Conservation (phyloP, 2,888 invertebrate species). For the Oscheius sp. region DNA sequence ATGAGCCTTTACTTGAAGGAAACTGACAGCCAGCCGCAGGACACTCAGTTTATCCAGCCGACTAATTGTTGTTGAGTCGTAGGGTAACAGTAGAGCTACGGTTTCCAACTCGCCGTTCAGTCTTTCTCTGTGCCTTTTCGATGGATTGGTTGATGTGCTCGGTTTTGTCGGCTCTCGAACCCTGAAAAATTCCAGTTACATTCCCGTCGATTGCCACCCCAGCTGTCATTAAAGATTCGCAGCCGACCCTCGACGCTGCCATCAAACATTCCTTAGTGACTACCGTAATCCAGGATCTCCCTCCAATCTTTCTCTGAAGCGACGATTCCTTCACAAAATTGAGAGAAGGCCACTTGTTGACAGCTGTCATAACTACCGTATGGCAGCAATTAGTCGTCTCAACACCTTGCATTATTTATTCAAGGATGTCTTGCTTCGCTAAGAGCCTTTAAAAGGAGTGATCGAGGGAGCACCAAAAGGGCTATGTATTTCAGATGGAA, state of each 20-base stretch:
- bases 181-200: constrained; percentile 45
- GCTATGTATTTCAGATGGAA: no score
- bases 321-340: no score
- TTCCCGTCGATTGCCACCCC: background rate
- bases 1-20: constrained; percentile 97
- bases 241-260: background rate
- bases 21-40: constrained; percentile 94
- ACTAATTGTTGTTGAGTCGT: constrained; percentile 76
- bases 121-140: constrained; percentile 96
- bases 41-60: constrained; percentile 98
- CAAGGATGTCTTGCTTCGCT: background rate
- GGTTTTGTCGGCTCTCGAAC: constrained; percentile 65
- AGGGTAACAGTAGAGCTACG: constrained; percentile 78
- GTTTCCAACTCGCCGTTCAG: constrained; percentile 98
- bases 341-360: constrained; percentile 15
- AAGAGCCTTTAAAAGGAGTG: background rate
- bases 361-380: constrained; percentile 24
- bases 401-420: constrained; percentile 17
- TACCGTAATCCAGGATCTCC: constrained; percentile 16
- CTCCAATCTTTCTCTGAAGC: background rate
- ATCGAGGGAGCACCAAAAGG: no score
- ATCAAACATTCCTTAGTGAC: constrained; percentile 20
- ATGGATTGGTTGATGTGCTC: constrained; percentile 79
- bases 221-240: constrained; percentile 28
- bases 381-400: constrained; percentile 14